Percentiles rank a stretch among this genome's conserved stretches.
Evolutionary conservation across 2,888 invertebrate genomes (phyloP).

Genomic region (Plebejus melissa): DNA sequence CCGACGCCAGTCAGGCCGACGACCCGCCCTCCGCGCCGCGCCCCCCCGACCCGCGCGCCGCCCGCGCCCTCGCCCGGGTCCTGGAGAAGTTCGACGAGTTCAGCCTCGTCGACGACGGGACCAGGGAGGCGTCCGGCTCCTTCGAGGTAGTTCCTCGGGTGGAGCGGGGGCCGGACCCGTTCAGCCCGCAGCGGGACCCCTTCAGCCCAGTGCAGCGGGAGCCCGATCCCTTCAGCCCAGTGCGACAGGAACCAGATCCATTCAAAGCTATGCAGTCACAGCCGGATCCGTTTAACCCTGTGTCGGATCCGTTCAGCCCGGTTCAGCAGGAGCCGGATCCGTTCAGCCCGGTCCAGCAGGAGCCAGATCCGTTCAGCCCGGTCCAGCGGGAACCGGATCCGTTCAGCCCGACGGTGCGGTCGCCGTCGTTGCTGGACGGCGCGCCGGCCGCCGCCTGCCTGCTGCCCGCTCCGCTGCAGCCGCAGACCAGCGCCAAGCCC

Average conservation of each 20-base stretch:
- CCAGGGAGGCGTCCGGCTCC: slow-evolving; percentile 46
- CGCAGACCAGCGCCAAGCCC: slow-evolving; percentile 55
- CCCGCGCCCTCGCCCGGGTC: slow-evolving; percentile 46
- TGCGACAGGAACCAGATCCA: neutral
- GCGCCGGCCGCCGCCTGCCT: slow-evolving; percentile 67
- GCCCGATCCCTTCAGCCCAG: slow-evolving; percentile 17
- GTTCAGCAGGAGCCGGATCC: slow-evolving; percentile 37
- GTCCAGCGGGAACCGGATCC: slow-evolving; percentile 37
- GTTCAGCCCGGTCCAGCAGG: slow-evolving; percentile 36
- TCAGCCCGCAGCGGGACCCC: slow-evolving; percentile 37
- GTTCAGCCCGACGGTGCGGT: slow-evolving; percentile 41
- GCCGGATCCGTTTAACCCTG: neutral
- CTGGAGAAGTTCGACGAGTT: slow-evolving; percentile 64
- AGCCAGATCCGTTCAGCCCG: slow-evolving; percentile 29
- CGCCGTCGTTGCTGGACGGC: slow-evolving; percentile 62
- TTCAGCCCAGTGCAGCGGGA: slow-evolving; percentile 42
- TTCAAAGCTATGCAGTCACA: neutral
- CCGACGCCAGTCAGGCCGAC: slow-evolving; percentile 84
- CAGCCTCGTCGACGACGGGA: slow-evolving; percentile 49
- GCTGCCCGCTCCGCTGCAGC: slow-evolving; percentile 80
- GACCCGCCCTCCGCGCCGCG: slow-evolving; percentile 65
- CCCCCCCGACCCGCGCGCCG: slow-evolving; percentile 81
- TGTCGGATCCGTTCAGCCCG: slow-evolving; percentile 20
- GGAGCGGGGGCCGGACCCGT: slow-evolving; percentile 33
- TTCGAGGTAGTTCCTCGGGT: slow-evolving; percentile 56